phyloP scores from a whole-genome alignment of 2,113 vertebrate genomes.

The Corythaixoides concolor region DNA sequence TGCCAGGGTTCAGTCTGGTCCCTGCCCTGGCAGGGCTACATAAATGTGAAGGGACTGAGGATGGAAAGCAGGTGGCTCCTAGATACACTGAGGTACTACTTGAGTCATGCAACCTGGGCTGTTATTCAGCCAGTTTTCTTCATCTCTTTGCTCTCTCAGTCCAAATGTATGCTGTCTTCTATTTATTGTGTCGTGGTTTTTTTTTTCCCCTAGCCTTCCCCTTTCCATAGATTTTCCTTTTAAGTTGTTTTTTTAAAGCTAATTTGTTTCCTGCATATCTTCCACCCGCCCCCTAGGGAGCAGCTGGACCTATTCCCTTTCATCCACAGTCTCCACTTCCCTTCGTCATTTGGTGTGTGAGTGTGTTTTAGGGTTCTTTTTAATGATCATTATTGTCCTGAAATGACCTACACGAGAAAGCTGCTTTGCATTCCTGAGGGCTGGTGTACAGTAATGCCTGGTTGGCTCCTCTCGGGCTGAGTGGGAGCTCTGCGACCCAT shows the following conservation, averaged over 20 bases:
- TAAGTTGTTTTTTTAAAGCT: not conserved
- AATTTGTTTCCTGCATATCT: not conserved
- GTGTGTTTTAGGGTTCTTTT: not conserved
- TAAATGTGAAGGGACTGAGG: not conserved
- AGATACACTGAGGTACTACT: not conserved
- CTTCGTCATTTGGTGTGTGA: rapidly evolving
- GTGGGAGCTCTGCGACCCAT: not conserved
- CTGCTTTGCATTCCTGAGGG: not conserved
- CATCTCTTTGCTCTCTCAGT: not conserved
- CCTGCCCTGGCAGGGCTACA: not conserved
- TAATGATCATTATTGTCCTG: not conserved
- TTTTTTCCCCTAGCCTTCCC: not conserved
- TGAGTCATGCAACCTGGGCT: not conserved
- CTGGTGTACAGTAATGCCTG: not conserved
- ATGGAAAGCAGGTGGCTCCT: not conserved
- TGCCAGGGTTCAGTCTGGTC: not conserved
- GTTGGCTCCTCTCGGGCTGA: not conserved
- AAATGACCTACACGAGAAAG: not conserved
- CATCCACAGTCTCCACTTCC: not conserved
- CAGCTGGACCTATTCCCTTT: not conserved
- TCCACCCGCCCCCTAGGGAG: not conserved
- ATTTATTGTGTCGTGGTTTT: not conserved
- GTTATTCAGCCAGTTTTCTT: not conserved
- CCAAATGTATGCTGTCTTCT: not conserved
- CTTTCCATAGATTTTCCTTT: not conserved